Percentiles rank a stretch among this genome's conserved stretches.
Evolutionary conservation across 2,113 vertebrate genomes (phyloP).

Genomic region (Urocitellus parryii): DNA sequence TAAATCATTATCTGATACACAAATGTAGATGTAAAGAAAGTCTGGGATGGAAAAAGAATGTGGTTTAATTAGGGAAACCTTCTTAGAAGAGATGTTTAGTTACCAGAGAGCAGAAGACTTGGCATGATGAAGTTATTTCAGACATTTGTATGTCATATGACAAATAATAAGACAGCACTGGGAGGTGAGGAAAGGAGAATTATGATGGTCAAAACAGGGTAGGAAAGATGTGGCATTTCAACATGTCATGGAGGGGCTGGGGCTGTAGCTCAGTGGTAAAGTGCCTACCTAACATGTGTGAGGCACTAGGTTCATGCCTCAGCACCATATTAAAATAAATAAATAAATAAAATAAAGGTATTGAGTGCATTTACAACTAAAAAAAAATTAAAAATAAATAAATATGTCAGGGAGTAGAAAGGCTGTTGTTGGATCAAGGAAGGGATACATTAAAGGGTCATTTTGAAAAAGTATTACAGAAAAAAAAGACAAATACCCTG

Average conservation of each 20-base stretch:
- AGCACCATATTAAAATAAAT: too few relatives aligned
- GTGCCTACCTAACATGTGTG: too few relatives aligned
- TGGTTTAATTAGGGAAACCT: not conserved
- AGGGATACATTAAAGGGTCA: not conserved
- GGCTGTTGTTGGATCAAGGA: not conserved
- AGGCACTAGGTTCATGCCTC: too few relatives aligned
- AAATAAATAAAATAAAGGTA: too few relatives aligned
- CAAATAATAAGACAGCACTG: not conserved
- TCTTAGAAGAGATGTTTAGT: conserved; percentile 31
- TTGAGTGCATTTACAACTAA: too few relatives aligned
- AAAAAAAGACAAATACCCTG: not conserved
- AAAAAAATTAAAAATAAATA: too few relatives aligned
- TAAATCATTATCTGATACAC: not conserved
- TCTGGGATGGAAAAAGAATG: not conserved
- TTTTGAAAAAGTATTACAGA: not conserved
- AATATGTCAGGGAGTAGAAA: not conserved
- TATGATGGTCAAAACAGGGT: not conserved
- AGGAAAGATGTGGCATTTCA: not conserved
- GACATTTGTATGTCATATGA: not conserved
- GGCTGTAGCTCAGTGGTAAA: too few relatives aligned
- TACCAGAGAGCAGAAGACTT: not conserved
- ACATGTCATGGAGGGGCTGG: too few relatives aligned
- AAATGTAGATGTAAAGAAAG: not conserved
- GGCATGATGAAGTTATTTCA: not conserved
- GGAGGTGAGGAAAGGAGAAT: not conserved